A percentile compares a stretch with the other conserved stretches of the same genome.
Evolutionary conservation across 2,888 invertebrate species (phyloP).

Genomic region (Diadromus collaris): DNA sequence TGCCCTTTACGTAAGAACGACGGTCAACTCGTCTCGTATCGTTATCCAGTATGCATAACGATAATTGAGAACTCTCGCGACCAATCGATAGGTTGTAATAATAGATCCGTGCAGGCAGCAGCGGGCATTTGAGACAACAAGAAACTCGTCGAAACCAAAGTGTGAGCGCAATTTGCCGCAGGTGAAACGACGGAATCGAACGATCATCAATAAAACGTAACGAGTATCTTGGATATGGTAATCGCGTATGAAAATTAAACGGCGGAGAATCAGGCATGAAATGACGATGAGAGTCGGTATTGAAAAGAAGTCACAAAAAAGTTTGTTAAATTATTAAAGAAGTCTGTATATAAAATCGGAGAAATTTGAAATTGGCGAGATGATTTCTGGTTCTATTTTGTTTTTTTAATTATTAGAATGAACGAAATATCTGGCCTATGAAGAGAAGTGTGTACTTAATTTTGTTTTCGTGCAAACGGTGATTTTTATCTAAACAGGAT

Average conservation of each 20-base stretch:
- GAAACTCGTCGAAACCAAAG: background rate
- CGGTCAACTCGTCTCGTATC: background rate
- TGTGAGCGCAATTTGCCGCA: background rate
- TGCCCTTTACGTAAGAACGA: slow-evolving; percentile 2
- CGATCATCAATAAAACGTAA: background rate
- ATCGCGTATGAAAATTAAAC: too few relatives aligned
- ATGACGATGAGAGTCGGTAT: too few relatives aligned
- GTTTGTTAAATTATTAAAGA: too few relatives aligned
- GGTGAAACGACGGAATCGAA: background rate
- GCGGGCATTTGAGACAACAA: background rate
- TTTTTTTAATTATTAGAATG: too few relatives aligned
- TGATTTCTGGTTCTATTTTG: too few relatives aligned
- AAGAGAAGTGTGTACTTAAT: too few relatives aligned
- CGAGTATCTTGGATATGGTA: background rate
- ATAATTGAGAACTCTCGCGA: slow-evolving; percentile 6
- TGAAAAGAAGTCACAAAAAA: too few relatives aligned
- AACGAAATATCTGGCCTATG: too few relatives aligned
- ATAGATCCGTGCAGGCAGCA: background rate
- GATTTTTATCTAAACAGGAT: background rate
- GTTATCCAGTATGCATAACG: background rate
- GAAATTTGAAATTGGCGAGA: too few relatives aligned
- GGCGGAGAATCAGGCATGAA: too few relatives aligned
- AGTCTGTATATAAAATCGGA: too few relatives aligned
- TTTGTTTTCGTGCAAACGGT: background rate
- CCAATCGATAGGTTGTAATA: background rate